phyloP scores from a whole-genome alignment of 2,113 vertebrate genomes.

The Pollachius pollachius region DNA sequence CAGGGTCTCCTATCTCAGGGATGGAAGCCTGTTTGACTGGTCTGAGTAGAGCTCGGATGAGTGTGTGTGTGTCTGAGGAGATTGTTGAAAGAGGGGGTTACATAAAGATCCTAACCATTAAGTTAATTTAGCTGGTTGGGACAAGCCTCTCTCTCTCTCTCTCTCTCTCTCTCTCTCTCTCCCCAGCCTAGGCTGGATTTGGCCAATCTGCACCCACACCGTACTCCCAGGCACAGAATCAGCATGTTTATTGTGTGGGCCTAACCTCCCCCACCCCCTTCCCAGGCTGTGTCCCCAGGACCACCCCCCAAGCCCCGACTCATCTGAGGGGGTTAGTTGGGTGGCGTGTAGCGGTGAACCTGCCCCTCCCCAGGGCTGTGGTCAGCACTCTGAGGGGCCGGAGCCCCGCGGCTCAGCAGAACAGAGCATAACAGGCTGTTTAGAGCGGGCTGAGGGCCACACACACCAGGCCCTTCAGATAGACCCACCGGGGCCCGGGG shows the following conservation, averaged over 20 bases:
- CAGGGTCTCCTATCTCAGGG: no score
- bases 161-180: no score
- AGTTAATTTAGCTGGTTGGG: no score
- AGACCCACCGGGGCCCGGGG: constrained; percentile 56
- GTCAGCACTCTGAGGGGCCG: constrained; percentile 73
- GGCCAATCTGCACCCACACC: constrained; percentile 28
- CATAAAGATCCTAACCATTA: no score
- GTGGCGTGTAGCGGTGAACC: constrained; percentile 69
- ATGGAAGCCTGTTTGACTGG: no score
- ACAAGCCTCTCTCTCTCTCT: no score
- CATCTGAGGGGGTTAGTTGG: constrained; percentile 21
- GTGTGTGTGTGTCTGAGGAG: no score
- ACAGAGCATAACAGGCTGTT: constrained; percentile 68
- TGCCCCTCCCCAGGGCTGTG: constrained; percentile 68
- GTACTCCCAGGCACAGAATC: constrained; percentile 56
- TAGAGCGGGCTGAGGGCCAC: constrained; percentile 60
- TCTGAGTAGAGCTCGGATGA: no score
- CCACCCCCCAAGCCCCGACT: constrained; percentile 46
- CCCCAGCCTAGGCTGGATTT: constrained; percentile 40
- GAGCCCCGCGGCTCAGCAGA: constrained; percentile 76
- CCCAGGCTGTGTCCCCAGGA: not conserved
- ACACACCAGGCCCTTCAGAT: constrained; percentile 61
- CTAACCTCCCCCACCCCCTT: not conserved
- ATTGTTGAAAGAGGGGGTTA: no score
- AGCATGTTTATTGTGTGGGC: constrained; percentile 77